Evolutionary conservation across 2,888 invertebrate genomes (phyloP), one percentile per base, ranked within the genome.

Genomic region (Tiphia femorata): DNA sequence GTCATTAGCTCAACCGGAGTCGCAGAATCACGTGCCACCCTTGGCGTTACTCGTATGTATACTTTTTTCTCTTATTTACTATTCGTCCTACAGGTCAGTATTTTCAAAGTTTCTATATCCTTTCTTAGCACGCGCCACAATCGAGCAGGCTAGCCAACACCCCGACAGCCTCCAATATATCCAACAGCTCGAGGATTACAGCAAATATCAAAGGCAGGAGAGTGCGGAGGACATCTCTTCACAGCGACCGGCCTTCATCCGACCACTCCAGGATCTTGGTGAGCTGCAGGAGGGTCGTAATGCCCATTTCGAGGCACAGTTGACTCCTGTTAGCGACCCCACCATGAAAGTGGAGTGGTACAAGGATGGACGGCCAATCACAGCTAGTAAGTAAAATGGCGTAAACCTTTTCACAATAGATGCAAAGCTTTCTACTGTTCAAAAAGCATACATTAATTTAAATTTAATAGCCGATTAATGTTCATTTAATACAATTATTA

Each of bases 271-370:
- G 79, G 92, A 95, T 80, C 87, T 95, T 73, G 94, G 94, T 62
- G 93, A 94, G 79, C 88, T 95, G 55, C 92, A 93, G 84, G 96
- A 96, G 85, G 96, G 96, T 57, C 89, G 93, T 71, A 95, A 95
- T 84, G 95, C 94, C 69, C 96, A 96, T 83, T 96, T 96, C 75
- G 96, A 96, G 86, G 96, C 92, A 57, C 95, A 96, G 84, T 87
- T 96, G 40, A 94, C 92, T 60, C 96, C 96, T 58, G 95, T 96
- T 48, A 95, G 94, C 77, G 96, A 96, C 82, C 93, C 96, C 50
- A 93, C 93, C 40, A 95, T 96, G 95, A 91, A 92, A 86, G 94
- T 95, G 79, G 95, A 96, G 85, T 96, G 96, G 96, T 95, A 93
- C 86, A 95, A 95, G 86, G 95, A 95, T 88, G 97, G 97, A 72